These are phyloP conservation scores for Actenoides lindsayi DNA, from an alignment of 2,113 vertebrate genomes.

Conservation along the genomic window DNA sequence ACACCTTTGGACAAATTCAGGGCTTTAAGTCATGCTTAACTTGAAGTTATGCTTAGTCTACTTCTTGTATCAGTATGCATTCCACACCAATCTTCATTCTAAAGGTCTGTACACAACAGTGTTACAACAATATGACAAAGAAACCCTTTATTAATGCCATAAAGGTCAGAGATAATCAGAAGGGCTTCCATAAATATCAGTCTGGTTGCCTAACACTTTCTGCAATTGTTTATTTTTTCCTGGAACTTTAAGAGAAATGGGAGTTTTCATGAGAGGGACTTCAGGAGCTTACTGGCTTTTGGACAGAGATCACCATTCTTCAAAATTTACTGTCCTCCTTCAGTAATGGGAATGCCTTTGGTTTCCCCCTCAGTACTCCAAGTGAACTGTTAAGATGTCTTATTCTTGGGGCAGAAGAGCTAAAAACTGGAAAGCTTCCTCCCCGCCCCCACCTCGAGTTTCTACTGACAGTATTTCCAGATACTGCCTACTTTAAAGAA, in stretches of 20 bases:
- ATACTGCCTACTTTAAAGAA: background rate
- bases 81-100: background rate
- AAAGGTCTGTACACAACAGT: background rate
- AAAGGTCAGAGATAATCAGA: background rate
- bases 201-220: background rate
- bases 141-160: background rate
- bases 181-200: background rate
- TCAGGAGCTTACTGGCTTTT: background rate
- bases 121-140: background rate
- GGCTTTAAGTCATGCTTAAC: background rate
- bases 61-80: background rate
- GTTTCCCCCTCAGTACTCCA: background rate
- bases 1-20: background rate
- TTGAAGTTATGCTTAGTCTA: background rate
- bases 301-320: background rate
- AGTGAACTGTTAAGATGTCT: background rate
- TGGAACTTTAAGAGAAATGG: background rate
- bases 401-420: background rate
- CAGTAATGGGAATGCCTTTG: background rate
- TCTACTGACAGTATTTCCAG: background rate
- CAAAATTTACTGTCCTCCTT: background rate
- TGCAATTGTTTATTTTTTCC: background rate
- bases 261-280: background rate
- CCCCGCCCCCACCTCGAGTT: background rate
- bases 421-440: background rate